Percentiles rank a stretch among this genome's conserved stretches.
These are phyloP conservation scores for Crocuta crocuta DNA, from an alignment of 2,113 vertebrate genomes.

Conservation along the genomic window DNA sequence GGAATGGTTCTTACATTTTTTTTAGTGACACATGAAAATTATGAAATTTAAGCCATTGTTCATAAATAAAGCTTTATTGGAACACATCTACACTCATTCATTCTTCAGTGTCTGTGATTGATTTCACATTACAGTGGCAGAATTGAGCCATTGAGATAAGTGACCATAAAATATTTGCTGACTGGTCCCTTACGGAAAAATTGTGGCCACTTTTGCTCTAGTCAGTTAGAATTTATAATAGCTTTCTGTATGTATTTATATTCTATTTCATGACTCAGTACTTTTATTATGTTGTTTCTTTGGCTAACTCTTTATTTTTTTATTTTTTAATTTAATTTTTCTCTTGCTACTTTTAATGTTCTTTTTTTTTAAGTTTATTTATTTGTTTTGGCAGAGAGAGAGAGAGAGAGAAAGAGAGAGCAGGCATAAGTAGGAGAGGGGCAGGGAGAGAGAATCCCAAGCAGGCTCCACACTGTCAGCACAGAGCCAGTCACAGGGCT, in stretches of 20 bases:
- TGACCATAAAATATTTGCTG: neutral
- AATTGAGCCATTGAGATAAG: neutral
- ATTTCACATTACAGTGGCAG: neutral
- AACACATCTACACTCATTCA: neutral
- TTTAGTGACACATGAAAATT: constrained; percentile 18
- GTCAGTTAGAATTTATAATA: neutral
- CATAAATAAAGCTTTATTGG: constrained; percentile 42
- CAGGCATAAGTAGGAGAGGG: too few relatives aligned
- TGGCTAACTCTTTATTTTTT: neutral
- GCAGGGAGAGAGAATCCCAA: too few relatives aligned
- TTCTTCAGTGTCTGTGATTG: neutral
- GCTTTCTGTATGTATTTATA: neutral
- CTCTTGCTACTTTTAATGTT: too few relatives aligned
- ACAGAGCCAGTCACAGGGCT: too few relatives aligned
- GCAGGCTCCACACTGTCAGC: too few relatives aligned
- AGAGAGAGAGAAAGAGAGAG: too few relatives aligned
- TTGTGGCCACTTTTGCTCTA: neutral
- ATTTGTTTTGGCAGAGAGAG: too few relatives aligned
- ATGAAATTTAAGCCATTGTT: constrained; percentile 36
- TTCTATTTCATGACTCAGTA: neutral
- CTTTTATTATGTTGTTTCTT: constrained; percentile 57
- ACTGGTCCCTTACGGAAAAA: neutral
- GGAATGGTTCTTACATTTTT: constrained; percentile 26
- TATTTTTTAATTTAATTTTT: too few relatives aligned
- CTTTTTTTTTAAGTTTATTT: too few relatives aligned